Evolutionary conservation across 2,797 vertebrate genomes (phyloP).

Genomic region (Galaxias olidus): DNA sequence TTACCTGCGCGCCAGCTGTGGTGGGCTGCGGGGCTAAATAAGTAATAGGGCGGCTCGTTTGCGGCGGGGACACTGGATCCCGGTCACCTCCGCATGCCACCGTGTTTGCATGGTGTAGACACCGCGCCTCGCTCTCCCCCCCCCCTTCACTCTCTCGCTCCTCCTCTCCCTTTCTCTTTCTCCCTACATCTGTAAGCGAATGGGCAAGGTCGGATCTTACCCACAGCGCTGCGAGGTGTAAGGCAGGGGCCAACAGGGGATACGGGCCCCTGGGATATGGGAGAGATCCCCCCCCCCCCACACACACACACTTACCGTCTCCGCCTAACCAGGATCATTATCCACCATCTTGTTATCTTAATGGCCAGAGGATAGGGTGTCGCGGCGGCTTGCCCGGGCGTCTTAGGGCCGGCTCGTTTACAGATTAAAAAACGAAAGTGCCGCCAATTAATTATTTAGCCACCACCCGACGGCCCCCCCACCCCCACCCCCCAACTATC

Average conservation of each 20-base stretch:
- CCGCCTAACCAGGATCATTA: slow-evolving; percentile 64
- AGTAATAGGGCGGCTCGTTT: too few relatives aligned
- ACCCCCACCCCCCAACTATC: slow-evolving; percentile 21
- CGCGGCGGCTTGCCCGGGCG: slow-evolving; percentile 47
- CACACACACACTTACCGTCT: slow-evolving; percentile 49
- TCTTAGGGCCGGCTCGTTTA: slow-evolving; percentile 87
- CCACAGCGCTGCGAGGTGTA: slow-evolving; percentile 27
- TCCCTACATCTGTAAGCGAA: neutral
- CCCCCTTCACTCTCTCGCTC: neutral
- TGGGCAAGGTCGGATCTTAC: neutral
- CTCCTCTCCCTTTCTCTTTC: neutral
- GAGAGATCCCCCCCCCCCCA: neutral
- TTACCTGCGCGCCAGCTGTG: too few relatives aligned
- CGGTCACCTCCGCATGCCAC: too few relatives aligned
- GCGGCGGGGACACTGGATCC: too few relatives aligned
- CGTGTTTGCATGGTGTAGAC: too few relatives aligned
- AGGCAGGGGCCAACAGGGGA: slow-evolving; percentile 27
- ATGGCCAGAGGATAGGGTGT: slow-evolving; percentile 82
- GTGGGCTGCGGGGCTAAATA: too few relatives aligned
- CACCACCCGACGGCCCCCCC: slow-evolving; percentile 42
- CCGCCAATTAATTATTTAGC: slow-evolving; percentile 83
- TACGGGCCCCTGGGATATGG: slow-evolving; percentile 4
- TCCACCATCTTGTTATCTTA: slow-evolving; percentile 91
- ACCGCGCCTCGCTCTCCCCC: neutral
- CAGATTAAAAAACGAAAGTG: slow-evolving; percentile 88